Evolutionary conservation across 2,797 vertebrate genomes (phyloP), one percentile per base, ranked within the genome.

Genomic region (Nannoperca australis): DNA sequence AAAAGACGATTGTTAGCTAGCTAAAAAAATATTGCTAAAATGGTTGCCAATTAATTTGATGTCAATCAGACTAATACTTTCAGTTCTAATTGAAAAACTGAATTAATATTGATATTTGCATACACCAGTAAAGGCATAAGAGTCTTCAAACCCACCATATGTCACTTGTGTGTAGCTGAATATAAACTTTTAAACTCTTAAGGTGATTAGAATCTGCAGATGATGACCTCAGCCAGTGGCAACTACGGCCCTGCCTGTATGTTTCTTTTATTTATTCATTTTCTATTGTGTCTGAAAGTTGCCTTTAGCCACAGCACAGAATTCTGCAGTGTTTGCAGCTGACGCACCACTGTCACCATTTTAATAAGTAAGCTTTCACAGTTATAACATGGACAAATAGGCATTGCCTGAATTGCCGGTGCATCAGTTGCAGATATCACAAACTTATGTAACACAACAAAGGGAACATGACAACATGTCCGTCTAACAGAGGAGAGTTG

Each of bases 151-250:
- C 15, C 30, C 12, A 30, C 60, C 60, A 60, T 66, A 63, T 59
- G 58, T 78, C 79, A 44, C 40, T 32, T 36, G 20, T 59, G 18
- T 53, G 72, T 54, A 14, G 18, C 6, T 45, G 54, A 42, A 55
- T 15, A 20, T 51, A 14, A 65, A 72, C 50, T 76, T 61, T 27
- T 27, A 27, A 27, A 27, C 34, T 50, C 44, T 14, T 55, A 27
- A 54, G 44, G 27, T 61, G 54, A 66, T 74, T 45, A 69, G 1
- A 73, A 5, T 9, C 8, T 17, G 10, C 56, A 70, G 30, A 65
- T 61, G 34, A 58, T 68, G 53, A 70, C 71, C 20, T 77, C 45
- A 7, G 42, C 53, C 13, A 38, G 0, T 20, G 18, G 3, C 42
- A 17, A n/a, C 12, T 24, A 3, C 3, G 7, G 27, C 30, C 8